A percentile compares a stretch with the other conserved stretches of the same genome.
These are phyloP conservation scores for Rhizomys pruinosus DNA, from an alignment of 2,113 vertebrate species.

Conservation along the genomic window DNA sequence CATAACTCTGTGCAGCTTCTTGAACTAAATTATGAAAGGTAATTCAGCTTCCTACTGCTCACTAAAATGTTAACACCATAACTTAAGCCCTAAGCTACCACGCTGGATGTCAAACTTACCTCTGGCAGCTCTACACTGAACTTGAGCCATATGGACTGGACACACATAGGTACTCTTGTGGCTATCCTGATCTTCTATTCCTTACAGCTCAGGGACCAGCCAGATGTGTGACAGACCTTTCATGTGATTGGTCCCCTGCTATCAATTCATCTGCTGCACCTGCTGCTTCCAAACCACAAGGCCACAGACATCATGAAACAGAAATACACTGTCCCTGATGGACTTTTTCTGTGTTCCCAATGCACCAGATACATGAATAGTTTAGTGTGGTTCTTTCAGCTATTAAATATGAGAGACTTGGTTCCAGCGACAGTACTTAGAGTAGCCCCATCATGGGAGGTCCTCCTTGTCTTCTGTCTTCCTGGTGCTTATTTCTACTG, in stretches of 20 bases:
- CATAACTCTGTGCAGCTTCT: background rate
- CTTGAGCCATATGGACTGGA: background rate
- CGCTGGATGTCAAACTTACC: background rate
- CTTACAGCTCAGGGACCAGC: background rate
- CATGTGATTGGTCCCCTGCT: no score
- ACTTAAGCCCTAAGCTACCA: background rate
- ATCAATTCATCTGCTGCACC: background rate
- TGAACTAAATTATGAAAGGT: background rate
- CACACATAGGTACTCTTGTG: background rate
- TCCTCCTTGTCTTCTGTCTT: background rate
- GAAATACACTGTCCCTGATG: background rate
- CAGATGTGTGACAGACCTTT: background rate
- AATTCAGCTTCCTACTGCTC: background rate
- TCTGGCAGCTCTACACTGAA: background rate
- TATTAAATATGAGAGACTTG: background rate
- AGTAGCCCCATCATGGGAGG: background rate
- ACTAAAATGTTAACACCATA: background rate
- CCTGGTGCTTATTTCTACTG: background rate
- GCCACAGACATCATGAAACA: background rate
- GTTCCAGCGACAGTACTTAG: background rate
- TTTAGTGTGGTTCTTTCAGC: background rate
- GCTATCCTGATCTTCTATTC: background rate
- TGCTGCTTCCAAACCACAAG: background rate
- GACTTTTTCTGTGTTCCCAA: background rate
- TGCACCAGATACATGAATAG: background rate